Conservation (phyloP, 2,113 vertebrate species). For the Ivindomyrus marchei region DNA sequence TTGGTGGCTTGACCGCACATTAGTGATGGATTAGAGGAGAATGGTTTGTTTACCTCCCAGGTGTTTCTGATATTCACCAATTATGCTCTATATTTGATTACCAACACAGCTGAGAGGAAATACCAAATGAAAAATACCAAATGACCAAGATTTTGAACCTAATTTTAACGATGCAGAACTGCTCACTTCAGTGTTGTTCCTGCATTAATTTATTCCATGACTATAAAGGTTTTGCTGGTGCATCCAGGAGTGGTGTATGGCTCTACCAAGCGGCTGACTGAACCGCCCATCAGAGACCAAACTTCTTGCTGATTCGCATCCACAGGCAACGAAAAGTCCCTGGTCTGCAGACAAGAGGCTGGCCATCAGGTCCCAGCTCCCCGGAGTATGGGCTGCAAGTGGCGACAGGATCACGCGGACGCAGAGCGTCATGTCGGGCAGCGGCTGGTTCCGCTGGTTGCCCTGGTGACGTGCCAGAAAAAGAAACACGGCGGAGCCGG, state of each 20-base stretch:
- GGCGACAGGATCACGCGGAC: neutral
- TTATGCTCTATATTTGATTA: neutral
- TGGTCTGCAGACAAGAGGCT: neutral
- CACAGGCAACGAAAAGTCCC: neutral
- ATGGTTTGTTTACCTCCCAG: conserved; percentile 3
- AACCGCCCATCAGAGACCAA: neutral
- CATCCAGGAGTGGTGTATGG: neutral
- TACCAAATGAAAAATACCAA: neutral
- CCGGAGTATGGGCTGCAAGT: neutral
- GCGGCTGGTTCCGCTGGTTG: neutral
- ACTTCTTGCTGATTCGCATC: neutral
- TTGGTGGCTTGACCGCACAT: neutral
- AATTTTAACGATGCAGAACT: neutral
- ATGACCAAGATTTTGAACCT: neutral
- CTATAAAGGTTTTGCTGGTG: neutral
- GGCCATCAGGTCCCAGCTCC: neutral
- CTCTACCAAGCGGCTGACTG: neutral
- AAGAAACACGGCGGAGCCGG: neutral
- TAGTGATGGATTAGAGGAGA: neutral
- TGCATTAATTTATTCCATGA: neutral
- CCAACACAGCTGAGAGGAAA: neutral
- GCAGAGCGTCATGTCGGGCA: neutral
- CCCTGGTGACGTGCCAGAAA: neutral
- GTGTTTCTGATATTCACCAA: neutral
- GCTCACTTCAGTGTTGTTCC: neutral